phyloP scores from a whole-genome alignment of 2,113 vertebrate species.

The Megaptera novaeangliae region DNA sequence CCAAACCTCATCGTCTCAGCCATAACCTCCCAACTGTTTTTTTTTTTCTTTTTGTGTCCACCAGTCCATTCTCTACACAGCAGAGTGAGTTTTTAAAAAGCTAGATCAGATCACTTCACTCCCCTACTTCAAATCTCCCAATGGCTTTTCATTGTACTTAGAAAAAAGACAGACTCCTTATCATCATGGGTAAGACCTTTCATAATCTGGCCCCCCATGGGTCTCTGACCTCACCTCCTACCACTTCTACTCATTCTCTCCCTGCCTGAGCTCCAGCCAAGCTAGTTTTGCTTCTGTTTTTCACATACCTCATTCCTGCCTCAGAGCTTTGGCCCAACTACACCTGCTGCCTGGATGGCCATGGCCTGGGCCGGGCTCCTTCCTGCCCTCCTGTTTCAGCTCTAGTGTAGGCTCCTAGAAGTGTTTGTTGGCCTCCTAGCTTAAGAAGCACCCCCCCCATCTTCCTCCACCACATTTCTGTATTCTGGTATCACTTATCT shows the following conservation, averaged over 20 bases:
- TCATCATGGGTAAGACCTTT: not conserved
- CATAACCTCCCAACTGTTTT: rapidly evolving
- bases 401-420: not conserved
- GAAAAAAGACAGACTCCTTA: not conserved
- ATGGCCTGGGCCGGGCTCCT: not conserved
- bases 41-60: not conserved
- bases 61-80: not conserved
- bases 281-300: not conserved
- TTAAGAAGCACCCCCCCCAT: not conserved
- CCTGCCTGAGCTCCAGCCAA: not conserved
- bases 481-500: not conserved
- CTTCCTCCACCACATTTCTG: not conserved
- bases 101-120: not conserved
- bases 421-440: not conserved
- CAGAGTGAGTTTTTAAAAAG: not conserved
- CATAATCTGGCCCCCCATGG: not conserved
- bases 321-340: not conserved
- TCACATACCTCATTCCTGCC: not conserved
- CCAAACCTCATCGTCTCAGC: not conserved
- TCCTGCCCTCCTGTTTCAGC: not conserved
- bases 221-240: not conserved
- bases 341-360: not conserved
- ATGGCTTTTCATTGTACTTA: not conserved
- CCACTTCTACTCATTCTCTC: not conserved
- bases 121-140: not conserved